Conservation (phyloP, 2,113 vertebrate species). For the Panthera leo region DNA sequence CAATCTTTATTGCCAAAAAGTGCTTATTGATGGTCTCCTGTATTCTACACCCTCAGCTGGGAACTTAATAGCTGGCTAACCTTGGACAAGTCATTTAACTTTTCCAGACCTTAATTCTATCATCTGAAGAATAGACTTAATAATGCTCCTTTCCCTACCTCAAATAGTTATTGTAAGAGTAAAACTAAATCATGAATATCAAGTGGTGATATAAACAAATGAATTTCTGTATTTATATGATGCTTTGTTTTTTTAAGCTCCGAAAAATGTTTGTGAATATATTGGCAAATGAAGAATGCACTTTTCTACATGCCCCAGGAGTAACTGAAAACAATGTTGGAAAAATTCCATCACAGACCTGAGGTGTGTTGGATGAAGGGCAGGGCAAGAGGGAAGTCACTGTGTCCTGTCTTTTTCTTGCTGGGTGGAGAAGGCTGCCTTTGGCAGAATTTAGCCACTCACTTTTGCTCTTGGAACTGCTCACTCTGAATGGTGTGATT, state of each 20-base stretch:
- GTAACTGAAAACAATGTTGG: neutral
- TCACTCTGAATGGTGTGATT: slow-evolving; percentile 64
- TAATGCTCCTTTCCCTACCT: neutral
- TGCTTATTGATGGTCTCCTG: neutral
- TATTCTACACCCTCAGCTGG: neutral
- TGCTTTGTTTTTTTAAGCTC: neutral
- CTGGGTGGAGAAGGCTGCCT: neutral
- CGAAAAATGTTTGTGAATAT: neutral
- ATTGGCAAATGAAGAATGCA: neutral
- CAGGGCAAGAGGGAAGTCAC: neutral
- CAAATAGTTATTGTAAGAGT: neutral
- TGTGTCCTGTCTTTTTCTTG: neutral
- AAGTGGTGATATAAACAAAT: neutral
- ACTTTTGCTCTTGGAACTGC: slow-evolving; percentile 66
- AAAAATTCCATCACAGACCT: neutral
- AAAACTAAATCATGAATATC: neutral
- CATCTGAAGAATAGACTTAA: neutral
- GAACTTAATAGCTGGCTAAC: neutral
- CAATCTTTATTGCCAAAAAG: neutral
- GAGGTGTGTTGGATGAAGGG: neutral
- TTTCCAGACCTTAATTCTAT: neutral
- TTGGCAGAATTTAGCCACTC: neutral
- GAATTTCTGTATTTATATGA: neutral
- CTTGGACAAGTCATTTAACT: neutral
- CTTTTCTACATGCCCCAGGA: neutral